Evolutionary conservation across 2,113 vertebrate genomes (phyloP).

Genomic region (Terrapene triunguis): DNA sequence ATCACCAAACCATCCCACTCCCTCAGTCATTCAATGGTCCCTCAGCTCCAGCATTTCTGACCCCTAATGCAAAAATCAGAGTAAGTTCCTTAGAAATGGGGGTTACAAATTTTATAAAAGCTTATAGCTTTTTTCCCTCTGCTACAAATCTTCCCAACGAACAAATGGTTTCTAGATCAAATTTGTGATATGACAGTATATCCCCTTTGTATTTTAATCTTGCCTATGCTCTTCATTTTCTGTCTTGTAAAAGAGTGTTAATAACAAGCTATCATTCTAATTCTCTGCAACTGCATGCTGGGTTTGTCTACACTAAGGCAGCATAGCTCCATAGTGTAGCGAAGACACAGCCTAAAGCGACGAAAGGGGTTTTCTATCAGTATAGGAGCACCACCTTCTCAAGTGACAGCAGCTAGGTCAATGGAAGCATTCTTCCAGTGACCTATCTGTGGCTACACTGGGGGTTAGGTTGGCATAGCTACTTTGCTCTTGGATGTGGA

Average conservation of each 20-base stretch:
- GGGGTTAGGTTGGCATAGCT: neutral
- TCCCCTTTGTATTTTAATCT: neutral
- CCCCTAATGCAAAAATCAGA: slow-evolving; percentile 14
- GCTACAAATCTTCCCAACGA: neutral
- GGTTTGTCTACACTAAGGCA: neutral
- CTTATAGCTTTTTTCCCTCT: neutral
- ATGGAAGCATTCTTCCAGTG: neutral
- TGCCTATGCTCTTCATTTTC: neutral
- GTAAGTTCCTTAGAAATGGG: neutral
- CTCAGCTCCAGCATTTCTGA: neutral
- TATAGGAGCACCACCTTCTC: neutral
- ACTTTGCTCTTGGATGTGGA: neutral
- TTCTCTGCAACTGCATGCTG: neutral
- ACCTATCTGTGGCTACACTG: neutral
- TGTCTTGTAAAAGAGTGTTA: neutral
- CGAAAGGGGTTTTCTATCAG: too few species aligned
- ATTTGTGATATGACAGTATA: neutral
- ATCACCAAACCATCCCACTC: neutral
- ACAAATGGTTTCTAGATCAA: neutral
- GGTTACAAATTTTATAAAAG: neutral
- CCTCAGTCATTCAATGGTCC: neutral
- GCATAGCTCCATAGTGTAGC: neutral
- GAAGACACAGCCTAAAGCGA: too few species aligned
- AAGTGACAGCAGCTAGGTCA: neutral
- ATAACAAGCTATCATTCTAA: neutral